phyloP scores from a whole-genome alignment of 2,888 invertebrate genomes.

The Stenolophus ochropezus region DNA sequence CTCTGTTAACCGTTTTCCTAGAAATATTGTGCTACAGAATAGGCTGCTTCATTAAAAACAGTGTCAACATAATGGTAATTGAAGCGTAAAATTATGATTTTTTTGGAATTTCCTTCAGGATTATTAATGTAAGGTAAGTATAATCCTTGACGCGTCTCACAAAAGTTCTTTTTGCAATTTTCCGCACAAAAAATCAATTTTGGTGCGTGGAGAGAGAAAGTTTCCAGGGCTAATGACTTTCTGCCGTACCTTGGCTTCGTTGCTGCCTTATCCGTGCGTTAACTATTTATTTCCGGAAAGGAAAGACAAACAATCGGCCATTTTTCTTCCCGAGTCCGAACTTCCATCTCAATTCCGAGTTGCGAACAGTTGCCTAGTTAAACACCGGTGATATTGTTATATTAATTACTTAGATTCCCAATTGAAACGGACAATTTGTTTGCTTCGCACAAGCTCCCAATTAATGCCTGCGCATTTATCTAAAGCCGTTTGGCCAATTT shows the following conservation, averaged over 20 bases:
- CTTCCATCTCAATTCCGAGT: conserved; percentile 54
- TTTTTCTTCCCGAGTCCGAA: conserved; percentile 46
- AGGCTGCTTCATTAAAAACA: background rate
- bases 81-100: background rate
- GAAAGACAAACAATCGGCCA: conserved; percentile 57
- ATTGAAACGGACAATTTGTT: conserved; percentile 54
- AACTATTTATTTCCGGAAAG: conserved; percentile 57
- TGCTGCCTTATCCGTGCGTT: conserved; percentile 50
- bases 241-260: conserved; percentile 41
- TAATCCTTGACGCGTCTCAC: background rate
- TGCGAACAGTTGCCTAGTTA: conserved; percentile 46
- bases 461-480: conserved; percentile 18
- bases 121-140: background rate
- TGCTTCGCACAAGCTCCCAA: conserved; percentile 15
- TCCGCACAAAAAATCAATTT: conserved; percentile 40
- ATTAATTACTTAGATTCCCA: conserved; percentile 54
- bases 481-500: background rate
- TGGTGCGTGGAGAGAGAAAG: background rate
- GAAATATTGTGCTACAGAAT: background rate
- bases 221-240: conserved; percentile 51
- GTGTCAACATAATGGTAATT: background rate
- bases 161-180: conserved; percentile 32
- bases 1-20: no score
- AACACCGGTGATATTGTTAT: conserved; percentile 47
- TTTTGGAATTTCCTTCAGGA: background rate